Conservation (phyloP, 2,888 invertebrate species). For the Macaria liturata region DNA sequence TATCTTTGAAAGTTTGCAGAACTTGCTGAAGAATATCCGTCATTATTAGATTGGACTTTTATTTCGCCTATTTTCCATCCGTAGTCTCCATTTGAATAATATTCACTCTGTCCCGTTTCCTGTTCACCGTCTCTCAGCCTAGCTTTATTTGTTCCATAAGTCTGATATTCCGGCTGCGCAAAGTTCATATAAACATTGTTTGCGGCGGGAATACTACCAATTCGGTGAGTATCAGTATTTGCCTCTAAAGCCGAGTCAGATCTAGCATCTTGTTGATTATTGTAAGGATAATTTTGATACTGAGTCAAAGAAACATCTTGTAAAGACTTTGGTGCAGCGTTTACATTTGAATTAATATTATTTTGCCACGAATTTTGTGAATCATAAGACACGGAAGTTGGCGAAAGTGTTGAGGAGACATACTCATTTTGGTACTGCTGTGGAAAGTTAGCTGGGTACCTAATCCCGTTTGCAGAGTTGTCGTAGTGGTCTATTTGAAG, state of each 20-base stretch:
- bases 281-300: constrained; percentile 56
- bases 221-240: constrained; percentile 65
- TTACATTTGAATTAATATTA: constrained; percentile 48
- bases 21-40: constrained; percentile 44
- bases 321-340: constrained; percentile 58
- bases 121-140: constrained; percentile 60
- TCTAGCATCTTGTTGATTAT: constrained; percentile 53
- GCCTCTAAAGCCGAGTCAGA: constrained; percentile 47
- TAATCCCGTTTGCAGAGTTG: constrained; percentile 68
- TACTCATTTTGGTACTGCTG: constrained; percentile 66
- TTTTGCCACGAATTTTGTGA: constrained; percentile 64
- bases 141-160: constrained; percentile 52
- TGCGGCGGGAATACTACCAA: constrained; percentile 60
- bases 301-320: constrained; percentile 58
- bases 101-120: constrained; percentile 56
- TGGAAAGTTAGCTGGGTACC: constrained; percentile 59
- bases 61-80: constrained; percentile 76
- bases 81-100: constrained; percentile 75
- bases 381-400: constrained; percentile 62
- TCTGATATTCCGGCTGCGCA: constrained; percentile 65
- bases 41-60: constrained; percentile 54
- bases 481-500: constrained; percentile 74
- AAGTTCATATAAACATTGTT: constrained; percentile 71
- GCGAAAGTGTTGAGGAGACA: constrained; percentile 57
- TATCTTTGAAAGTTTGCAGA: constrained; percentile 54